A percentile compares a stretch with the other conserved stretches of the same genome.
phyloP scores from a whole-genome alignment of 2,797 vertebrate genomes.

The Dendrocincla tyrannina region DNA sequence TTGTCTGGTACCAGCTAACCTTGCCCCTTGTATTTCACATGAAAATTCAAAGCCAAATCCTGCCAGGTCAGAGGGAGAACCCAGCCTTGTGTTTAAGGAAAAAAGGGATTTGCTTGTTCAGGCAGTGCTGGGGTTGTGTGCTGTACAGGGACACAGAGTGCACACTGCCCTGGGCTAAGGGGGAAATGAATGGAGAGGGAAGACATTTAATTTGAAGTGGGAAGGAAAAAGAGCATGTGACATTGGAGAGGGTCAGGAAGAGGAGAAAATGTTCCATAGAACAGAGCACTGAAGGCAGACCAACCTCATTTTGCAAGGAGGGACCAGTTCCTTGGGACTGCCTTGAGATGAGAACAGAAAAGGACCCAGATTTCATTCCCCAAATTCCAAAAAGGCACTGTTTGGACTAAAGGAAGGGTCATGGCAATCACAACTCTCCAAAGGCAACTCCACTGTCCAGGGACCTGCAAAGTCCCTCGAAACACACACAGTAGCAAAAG shows the following conservation, averaged over 20 bases:
- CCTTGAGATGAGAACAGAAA: neutral
- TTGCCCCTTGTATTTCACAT: constrained; percentile 30
- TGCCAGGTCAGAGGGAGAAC: constrained; percentile 9
- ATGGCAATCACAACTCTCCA: neutral
- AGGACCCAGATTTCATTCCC: fast-evolving
- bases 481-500: neutral
- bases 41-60: constrained; percentile 57
- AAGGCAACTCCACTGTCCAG: neutral
- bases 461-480: neutral
- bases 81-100: constrained; percentile 1
- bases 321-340: neutral
- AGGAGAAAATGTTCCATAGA: neutral
- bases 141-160: neutral
- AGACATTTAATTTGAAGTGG: neutral
- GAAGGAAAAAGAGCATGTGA: neutral
- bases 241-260: neutral
- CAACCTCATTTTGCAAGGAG: neutral
- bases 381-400: neutral
- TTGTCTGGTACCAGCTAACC: constrained; percentile 46
- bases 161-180: neutral
- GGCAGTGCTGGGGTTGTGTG: neutral
- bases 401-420: neutral
- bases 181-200: neutral
- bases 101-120: constrained; percentile 10
- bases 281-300: neutral